phyloP scores from a whole-genome alignment of 2,888 invertebrate genomes.

The Electrophaes corylata region DNA sequence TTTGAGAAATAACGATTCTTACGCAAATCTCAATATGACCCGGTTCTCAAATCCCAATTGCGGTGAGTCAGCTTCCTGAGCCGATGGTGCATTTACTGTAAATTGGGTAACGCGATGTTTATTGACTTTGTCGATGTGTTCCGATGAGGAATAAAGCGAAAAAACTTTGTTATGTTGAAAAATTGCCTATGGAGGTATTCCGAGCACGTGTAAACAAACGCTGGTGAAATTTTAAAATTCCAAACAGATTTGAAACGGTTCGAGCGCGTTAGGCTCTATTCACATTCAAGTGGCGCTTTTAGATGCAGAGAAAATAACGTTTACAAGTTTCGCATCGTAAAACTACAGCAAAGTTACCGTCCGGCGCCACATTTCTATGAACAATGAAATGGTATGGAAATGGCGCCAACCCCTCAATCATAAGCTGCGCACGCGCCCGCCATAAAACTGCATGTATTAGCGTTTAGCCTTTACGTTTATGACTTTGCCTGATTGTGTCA shows the following conservation, averaged over 20 bases:
- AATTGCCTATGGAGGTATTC: constrained; percentile 51
- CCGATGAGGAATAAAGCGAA: constrained; percentile 47
- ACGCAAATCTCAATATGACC: constrained; percentile 54
- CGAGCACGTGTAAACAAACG: constrained; percentile 57
- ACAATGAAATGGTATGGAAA: constrained; percentile 77
- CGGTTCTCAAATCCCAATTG: constrained; percentile 36
- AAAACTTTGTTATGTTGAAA: constrained; percentile 47
- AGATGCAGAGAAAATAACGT: constrained; percentile 66
- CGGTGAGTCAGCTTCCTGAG: constrained; percentile 65
- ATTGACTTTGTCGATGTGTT: constrained; percentile 63
- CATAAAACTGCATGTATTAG: constrained; percentile 61
- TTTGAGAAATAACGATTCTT: constrained; percentile 51
- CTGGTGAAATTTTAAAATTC: constrained; percentile 70
- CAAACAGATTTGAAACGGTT: constrained; percentile 51
- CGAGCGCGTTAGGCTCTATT: constrained; percentile 57
- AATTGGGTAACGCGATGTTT: constrained; percentile 63
- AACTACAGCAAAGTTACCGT: constrained; percentile 69
- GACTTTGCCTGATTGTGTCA: constrained; percentile 53
- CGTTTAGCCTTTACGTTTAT: constrained; percentile 53
- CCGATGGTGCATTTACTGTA: constrained; percentile 61
- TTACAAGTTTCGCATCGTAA: constrained; percentile 70
- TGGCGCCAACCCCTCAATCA: constrained; percentile 75
- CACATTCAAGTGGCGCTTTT: constrained; percentile 58
- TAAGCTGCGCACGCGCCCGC: constrained; percentile 66
- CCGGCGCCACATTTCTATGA: constrained; percentile 79